These are phyloP conservation scores for Xenopus laevis DNA, from an alignment of 2,113 vertebrate genomes.

Conservation along the genomic window DNA sequence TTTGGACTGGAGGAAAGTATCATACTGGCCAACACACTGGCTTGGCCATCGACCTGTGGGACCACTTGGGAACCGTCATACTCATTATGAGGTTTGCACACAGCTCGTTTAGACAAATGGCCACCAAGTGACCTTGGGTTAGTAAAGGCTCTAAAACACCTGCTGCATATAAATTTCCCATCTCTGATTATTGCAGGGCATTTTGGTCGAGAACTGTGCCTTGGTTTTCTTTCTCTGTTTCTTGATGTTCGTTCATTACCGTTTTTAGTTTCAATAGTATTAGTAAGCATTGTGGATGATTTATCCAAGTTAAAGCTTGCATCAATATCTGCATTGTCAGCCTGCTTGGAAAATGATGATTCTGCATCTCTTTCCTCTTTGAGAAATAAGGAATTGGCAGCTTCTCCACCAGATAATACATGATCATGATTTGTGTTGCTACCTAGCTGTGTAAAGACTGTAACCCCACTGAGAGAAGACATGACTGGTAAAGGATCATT, in stretches of 20 bases:
- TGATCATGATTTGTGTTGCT: constrained; percentile 60
- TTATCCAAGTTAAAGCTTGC: constrained; percentile 53
- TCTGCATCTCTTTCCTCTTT: constrained; percentile 63
- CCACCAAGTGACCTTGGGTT: constrained; percentile 92
- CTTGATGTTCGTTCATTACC: constrained; percentile 57
- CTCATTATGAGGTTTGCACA: constrained; percentile 85
- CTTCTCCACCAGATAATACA: constrained; percentile 61
- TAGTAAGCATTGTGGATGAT: constrained; percentile 51
- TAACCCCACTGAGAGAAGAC: constrained; percentile 63
- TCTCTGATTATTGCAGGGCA: constrained; percentile 92
- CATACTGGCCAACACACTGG: constrained; percentile 81
- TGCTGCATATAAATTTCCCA: constrained; percentile 89
- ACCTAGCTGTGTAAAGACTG: constrained; percentile 72
- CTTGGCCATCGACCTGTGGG: constrained; percentile 67
- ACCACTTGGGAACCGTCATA: constrained; percentile 75
- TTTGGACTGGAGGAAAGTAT: constrained; percentile 80
- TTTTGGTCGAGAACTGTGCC: constrained; percentile 80
- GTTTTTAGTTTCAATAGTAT: constrained; percentile 56
- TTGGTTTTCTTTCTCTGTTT: constrained; percentile 68
- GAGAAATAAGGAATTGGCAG: constrained; percentile 60
- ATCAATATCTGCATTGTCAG: constrained; percentile 48
- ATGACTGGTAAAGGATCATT: constrained; percentile 65
- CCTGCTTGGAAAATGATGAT: constrained; percentile 57
- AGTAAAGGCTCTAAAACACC: constrained; percentile 85
- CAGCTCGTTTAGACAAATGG: constrained; percentile 86